Base-by-base conservation (phyloP, 2,797 vertebrate species). In the Bradypodion ventrale region DNA sequence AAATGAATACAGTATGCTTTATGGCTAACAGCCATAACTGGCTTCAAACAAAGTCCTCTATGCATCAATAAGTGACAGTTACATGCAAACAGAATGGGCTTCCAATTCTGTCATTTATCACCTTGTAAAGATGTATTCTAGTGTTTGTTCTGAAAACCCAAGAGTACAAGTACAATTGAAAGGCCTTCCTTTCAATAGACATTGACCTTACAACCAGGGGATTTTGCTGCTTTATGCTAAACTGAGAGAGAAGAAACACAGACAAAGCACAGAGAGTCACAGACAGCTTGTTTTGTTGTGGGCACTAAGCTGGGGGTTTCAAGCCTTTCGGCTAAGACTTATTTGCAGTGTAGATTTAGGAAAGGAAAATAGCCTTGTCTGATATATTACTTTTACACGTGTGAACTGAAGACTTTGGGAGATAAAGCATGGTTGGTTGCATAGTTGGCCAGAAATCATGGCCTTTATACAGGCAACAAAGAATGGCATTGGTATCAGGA, bases 71-170 rank as follows among this genome's bases (percentile, higher is more conserved):
- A 80, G 3, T 6, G 85, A 1, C 0, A 29, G 75, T 87, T 90
- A 85, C 68, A 63, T 70, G 0, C 68, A 85, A 87, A 78, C 35
- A 87, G 78, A 42, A 1, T 65, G 68, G 2, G 63, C 29, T 85
- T 52, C 70, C 60, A 83, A 66, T 52, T 78, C 21, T 77, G 46
- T 83, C 15, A 82, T 84, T 89, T 88, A 59, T 40, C 56, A 15
- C 72, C 66, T 83, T 87, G 10, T 72, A 86, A 90, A 81, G 88
- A 77, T 13, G 79, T 82, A 83, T 74, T 75, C 81, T 9, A 59
- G 25, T 87, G 35, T 63, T 84, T 85, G 12, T 83, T 88, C 80
- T 86, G 69, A 77, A 86, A 84, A 87, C 65, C 4, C 19, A 29
- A 63, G 35, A 83, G 40, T 59, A 25, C 62, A 87, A 83, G 25